Percentiles rank a stretch among this genome's conserved stretches.
These are phyloP conservation scores for Unio pictorum DNA, from an alignment of 2,888 invertebrate genomes.

Conservation along the genomic window DNA sequence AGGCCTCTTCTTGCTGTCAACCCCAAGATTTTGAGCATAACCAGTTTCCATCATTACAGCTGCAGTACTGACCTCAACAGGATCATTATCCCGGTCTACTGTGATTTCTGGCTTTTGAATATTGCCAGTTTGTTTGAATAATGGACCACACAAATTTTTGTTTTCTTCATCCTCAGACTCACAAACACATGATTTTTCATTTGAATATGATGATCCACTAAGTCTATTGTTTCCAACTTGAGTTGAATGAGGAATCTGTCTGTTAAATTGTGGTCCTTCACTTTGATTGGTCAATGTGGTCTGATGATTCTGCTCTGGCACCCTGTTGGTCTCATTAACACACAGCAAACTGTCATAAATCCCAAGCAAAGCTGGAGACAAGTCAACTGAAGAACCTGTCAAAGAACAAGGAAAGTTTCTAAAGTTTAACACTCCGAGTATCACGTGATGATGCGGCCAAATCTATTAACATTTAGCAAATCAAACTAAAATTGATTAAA, in stretches of 20 bases:
- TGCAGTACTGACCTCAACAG: slow-evolving; percentile 14
- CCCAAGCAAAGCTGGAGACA: slow-evolving; percentile 57
- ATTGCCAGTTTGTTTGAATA: background rate
- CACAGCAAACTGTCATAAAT: slow-evolving; percentile 47
- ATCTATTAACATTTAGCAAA: too few species aligned
- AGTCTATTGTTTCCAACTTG: too few species aligned
- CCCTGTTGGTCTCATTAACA: too few species aligned
- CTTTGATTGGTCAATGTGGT: slow-evolving; percentile 2
- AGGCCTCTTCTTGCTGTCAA: slow-evolving; percentile 68
- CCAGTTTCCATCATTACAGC: slow-evolving; percentile 24
- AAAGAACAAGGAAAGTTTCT: slow-evolving; percentile 14
- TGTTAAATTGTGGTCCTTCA: too few species aligned
- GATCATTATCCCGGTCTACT: slow-evolving; percentile 18
- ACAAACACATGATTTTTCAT: too few species aligned
- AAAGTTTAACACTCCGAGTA: background rate
- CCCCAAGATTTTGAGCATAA: slow-evolving; percentile 40
- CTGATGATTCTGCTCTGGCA: too few species aligned
- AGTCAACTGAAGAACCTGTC: slow-evolving; percentile 61
- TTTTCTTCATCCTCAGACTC: too few species aligned
- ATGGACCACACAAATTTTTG: background rate
- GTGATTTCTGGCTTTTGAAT: slow-evolving; percentile 15
- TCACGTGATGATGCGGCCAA: too few species aligned
- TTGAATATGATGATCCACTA: too few species aligned
- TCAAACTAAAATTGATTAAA: too few species aligned
- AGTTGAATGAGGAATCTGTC: too few species aligned